Percentiles rank a stretch among this genome's conserved stretches.
Evolutionary conservation across 2,797 vertebrate species (phyloP).

Genomic region (Bradypodion pumilum): DNA sequence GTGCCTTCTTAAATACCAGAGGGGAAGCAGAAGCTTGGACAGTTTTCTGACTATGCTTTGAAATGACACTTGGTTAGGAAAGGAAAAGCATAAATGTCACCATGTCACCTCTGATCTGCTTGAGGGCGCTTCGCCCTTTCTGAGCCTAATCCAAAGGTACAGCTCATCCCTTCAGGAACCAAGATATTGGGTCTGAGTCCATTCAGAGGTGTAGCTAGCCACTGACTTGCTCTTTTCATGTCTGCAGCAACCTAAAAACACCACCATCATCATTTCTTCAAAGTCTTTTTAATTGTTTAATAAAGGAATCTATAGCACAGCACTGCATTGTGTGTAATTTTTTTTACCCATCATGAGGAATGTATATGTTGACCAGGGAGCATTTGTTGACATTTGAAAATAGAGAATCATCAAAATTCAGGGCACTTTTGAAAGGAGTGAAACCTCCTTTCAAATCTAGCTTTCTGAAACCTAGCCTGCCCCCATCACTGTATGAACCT

Average conservation of each 20-base stretch:
- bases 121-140: rapidly evolving
- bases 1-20: background rate
- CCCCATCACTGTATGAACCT: background rate
- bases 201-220: background rate
- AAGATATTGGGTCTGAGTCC: rapidly evolving
- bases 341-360: background rate
- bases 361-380: background rate
- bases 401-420: background rate
- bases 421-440: background rate
- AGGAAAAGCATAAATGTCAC: constrained; percentile 50
- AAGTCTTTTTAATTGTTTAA: background rate
- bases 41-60: constrained; percentile 20
- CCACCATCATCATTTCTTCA: background rate
- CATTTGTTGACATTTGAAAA: background rate
- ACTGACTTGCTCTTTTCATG: constrained; percentile 8
- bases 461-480: too few relatives aligned
- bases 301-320: background rate
- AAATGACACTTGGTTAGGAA: constrained; percentile 43
- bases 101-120: background rate
- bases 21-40: constrained; percentile 21
- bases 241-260: rapidly evolving
- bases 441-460: too few relatives aligned
- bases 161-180: background rate
- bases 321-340: too few relatives aligned
- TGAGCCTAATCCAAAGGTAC: background rate